These are phyloP conservation scores for Macquaria australasica DNA, from an alignment of 2,113 vertebrate genomes.

Conservation along the genomic window DNA sequence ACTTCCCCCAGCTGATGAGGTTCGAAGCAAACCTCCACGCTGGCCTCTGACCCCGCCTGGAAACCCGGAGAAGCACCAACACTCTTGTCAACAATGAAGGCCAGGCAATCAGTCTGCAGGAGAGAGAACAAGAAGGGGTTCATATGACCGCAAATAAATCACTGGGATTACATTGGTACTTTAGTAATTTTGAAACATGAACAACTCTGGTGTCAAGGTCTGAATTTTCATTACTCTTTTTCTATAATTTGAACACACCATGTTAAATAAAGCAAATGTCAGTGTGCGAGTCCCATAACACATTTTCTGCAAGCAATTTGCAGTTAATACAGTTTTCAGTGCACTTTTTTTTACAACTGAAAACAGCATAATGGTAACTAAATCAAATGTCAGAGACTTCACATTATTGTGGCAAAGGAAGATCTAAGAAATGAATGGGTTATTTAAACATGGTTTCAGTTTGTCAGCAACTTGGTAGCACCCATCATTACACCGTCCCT, in stretches of 20 bases:
- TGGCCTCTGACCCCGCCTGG: conserved; percentile 83
- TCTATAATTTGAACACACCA: background rate
- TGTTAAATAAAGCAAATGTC: background rate
- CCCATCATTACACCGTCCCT: background rate
- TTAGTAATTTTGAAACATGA: background rate
- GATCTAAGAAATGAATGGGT: background rate
- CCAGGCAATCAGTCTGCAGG: conserved; percentile 81
- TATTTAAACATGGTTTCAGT: background rate
- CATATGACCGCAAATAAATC: background rate
- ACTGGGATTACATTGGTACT: background rate
- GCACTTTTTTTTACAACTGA: too few species aligned
- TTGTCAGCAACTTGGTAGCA: background rate
- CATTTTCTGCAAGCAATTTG: background rate
- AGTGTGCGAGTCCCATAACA: background rate
- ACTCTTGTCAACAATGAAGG: conserved; percentile 86
- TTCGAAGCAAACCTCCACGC: conserved; percentile 87
- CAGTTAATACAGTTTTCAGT: background rate
- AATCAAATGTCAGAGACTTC: background rate
- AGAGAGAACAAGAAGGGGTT: background rate
- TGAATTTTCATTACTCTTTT: background rate
- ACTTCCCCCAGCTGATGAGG: conserved; percentile 88
- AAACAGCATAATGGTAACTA: background rate
- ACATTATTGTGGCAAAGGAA: background rate
- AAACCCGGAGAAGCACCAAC: conserved; percentile 72
- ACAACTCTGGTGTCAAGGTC: background rate